Conservation (phyloP, 2,113 vertebrate species). For the Mirza zaza region DNA sequence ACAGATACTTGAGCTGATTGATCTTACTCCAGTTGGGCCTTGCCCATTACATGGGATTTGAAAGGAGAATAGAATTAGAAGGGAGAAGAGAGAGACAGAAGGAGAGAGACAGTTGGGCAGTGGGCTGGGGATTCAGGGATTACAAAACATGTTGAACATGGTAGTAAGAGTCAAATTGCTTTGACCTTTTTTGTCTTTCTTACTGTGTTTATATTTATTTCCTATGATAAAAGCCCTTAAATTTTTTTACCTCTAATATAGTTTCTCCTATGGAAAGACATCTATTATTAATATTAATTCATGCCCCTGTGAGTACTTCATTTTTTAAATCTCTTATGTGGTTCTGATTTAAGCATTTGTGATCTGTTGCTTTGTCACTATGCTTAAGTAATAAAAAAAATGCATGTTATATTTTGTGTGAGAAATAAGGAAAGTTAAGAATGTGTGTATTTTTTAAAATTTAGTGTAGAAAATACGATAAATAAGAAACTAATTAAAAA, state of each 20-base stretch:
- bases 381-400: background rate
- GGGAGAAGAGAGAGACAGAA: background rate
- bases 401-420: background rate
- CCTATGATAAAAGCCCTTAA: background rate
- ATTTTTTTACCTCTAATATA: background rate
- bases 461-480: background rate
- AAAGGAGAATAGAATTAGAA: background rate
- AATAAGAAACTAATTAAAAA: background rate
- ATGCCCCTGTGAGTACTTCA: background rate
- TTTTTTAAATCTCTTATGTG: background rate
- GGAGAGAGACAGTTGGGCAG: too few species aligned
- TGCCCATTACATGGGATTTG: background rate
- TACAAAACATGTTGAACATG: background rate
- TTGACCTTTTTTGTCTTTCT: background rate
- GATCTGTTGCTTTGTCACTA: background rate
- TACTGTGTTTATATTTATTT: background rate
- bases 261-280: background rate
- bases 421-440: background rate
- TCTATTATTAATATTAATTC: background rate
- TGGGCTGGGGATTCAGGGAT: too few species aligned
- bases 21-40: background rate
- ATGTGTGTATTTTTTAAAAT: background rate
- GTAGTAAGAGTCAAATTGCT: background rate
- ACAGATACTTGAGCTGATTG: background rate
- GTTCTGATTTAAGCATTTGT: background rate